Evolutionary conservation across 2,888 invertebrate genomes (phyloP), one percentile per base, ranked within the genome.

Genomic region (Chrysomela aeneicollis): DNA sequence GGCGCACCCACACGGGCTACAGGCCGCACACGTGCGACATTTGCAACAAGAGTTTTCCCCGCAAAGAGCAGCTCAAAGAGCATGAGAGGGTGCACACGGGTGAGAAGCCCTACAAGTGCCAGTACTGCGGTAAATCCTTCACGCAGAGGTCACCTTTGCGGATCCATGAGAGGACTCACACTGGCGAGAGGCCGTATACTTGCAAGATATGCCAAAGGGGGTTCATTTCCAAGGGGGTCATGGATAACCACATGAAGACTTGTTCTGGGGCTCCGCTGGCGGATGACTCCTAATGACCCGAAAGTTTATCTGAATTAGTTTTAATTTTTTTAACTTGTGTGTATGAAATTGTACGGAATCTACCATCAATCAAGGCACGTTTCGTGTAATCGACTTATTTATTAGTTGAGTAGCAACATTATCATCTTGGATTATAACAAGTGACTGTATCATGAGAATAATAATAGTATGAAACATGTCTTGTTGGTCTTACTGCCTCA

Each of bases 51-150:
- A 86, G 85, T 1, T 87, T 87, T 78, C 86, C 86, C 26, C 85
- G 87, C 77, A 87, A 87, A 73, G 86, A 86, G 78, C 86, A 87
- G 78, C 79, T 88, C 69, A 86, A 85, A 55, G 78, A 77, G 51
- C 88, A 88, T 82, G 86, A 87, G 79, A 83, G 87, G 53, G 86
- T 87, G 55, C 88, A 88, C 79, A 86, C 86, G 0, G 87, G 87
- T 0, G 87, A 87, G 81, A 86, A 86, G 78, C 88, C 88, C 50
- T 86, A 86, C 80, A 85, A 86, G 67, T 88, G 88, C 77, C 83
- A 85, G 68, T 84, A 85, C 77, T 88, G 88, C 80, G 86, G 86
- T 17, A 88, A 87, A 79, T 86, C 86, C 8, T 88, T 88, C 81
- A 85, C 85, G 17, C 87, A 87, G 81, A 82, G 86, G 26, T 86